Percentiles rank a stretch among this genome's conserved stretches.
phyloP scores from a whole-genome alignment of 2,113 vertebrate genomes.

The Campylomormyrus numenius region DNA sequence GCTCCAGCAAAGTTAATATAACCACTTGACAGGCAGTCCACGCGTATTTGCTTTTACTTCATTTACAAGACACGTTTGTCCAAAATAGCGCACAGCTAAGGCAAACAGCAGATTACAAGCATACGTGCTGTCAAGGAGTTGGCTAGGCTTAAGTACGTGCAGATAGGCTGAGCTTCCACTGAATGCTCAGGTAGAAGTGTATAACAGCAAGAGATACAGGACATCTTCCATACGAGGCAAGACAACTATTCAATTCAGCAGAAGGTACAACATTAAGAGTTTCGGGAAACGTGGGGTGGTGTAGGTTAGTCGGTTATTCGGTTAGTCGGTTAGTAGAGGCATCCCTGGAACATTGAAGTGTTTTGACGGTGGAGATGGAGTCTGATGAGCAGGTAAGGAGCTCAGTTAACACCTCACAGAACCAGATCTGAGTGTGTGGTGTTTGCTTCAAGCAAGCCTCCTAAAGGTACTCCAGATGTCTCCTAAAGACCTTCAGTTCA shows the following conservation, averaged over 20 bases:
- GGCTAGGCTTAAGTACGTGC: neutral
- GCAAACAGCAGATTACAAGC: neutral
- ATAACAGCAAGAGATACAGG: neutral
- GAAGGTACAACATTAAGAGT: neutral
- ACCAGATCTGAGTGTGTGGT: neutral
- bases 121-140: neutral
- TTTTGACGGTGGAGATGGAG: neutral
- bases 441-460: neutral
- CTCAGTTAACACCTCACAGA: neutral
- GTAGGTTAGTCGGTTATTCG: neutral
- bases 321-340: neutral
- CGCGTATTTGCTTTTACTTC: neutral
- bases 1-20: neutral
- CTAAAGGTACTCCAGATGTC: neutral
- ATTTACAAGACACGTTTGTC: neutral
- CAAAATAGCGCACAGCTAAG: neutral
- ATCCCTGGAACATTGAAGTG: neutral
- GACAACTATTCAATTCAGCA: neutral
- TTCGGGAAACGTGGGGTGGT: neutral
- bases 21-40: neutral
- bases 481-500: neutral
- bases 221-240: neutral
- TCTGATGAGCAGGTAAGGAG: neutral
- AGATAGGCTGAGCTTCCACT: neutral
- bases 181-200: neutral